Percentiles rank a stretch among this genome's conserved stretches.
These are phyloP conservation scores for Clanis bilineata DNA, from an alignment of 2,888 invertebrate genomes.

Conservation along the genomic window DNA sequence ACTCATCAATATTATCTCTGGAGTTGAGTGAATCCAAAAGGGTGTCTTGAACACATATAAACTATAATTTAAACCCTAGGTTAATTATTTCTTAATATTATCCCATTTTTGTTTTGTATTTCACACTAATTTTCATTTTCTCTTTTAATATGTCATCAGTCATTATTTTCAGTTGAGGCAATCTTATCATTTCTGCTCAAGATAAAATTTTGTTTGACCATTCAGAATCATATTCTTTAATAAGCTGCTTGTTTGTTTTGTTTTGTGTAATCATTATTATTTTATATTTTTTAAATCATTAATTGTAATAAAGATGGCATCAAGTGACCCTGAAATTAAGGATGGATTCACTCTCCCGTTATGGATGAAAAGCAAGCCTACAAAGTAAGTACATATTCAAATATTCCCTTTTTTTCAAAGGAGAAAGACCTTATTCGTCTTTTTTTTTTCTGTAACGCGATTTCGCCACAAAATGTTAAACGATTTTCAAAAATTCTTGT, in stretches of 20 bases:
- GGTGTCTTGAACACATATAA: constrained; percentile 59
- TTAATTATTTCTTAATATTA: constrained; percentile 33
- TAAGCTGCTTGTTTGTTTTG: constrained; percentile 42
- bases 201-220: constrained; percentile 51
- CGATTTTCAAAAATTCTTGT: too few species aligned
- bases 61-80: constrained; percentile 29
- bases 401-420: too few species aligned
- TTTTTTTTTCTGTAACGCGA: too few species aligned
- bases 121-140: constrained; percentile 28
- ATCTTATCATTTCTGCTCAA: constrained; percentile 77
- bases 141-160: constrained; percentile 40
- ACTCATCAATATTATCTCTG: constrained; percentile 50
- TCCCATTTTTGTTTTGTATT: constrained; percentile 26
- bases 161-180: constrained; percentile 53
- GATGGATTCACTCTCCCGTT: constrained; percentile 86
- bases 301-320: constrained; percentile 57
- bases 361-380: constrained; percentile 88
- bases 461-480: too few species aligned
- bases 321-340: constrained; percentile 82
- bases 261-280: constrained; percentile 22
- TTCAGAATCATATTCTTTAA: constrained; percentile 45
- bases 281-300: constrained; percentile 22
- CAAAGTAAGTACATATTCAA: constrained; percentile 68
- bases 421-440: too few species aligned
- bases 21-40: constrained; percentile 61